Conservation (phyloP, 2,888 invertebrate genomes). For the Falcaria lacertinaria region DNA sequence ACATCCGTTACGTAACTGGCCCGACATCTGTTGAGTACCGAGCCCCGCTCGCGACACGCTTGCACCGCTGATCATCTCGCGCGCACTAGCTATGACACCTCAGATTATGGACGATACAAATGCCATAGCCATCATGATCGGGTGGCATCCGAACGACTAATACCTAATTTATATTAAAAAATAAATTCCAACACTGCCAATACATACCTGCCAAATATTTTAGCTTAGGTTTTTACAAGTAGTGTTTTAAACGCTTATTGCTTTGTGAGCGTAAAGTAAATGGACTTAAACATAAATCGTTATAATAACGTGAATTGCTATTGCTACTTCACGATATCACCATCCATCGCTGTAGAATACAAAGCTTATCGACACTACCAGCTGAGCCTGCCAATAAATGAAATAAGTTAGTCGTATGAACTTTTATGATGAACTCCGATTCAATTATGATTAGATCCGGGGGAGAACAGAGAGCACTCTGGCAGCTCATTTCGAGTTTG, state of each 20-base stretch:
- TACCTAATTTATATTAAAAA: constrained; percentile 47
- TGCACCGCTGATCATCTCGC: constrained; percentile 61
- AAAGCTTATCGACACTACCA: constrained; percentile 50
- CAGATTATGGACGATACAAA: constrained; percentile 30
- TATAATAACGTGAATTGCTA: constrained; percentile 23
- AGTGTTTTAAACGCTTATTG: constrained; percentile 52
- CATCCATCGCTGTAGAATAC: constrained; percentile 49
- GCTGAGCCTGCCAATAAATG: constrained; percentile 50
- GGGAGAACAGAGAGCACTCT: constrained; percentile 29
- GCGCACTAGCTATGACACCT: constrained; percentile 55
- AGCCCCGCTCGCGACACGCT: constrained; percentile 61
- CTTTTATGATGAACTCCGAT: constrained; percentile 22
- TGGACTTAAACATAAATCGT: constrained; percentile 27
- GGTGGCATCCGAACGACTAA: constrained; percentile 42
- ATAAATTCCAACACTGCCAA: constrained; percentile 47
- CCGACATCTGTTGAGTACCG: constrained; percentile 70
- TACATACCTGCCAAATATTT: constrained; percentile 49
- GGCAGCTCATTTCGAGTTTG: constrained; percentile 18
- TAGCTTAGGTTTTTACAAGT: constrained; percentile 39
- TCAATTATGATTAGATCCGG: constrained; percentile 27
- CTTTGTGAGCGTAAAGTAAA: constrained; percentile 44
- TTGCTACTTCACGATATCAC: constrained; percentile 43
- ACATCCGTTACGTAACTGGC: constrained; percentile 57
- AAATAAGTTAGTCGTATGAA: constrained; percentile 41
- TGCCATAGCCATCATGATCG: constrained; percentile 44